A percentile compares a stretch with the other conserved stretches of the same genome.
Conservation (phyloP, 2,888 invertebrate species). For the Parnassius mnemosyne region DNA sequence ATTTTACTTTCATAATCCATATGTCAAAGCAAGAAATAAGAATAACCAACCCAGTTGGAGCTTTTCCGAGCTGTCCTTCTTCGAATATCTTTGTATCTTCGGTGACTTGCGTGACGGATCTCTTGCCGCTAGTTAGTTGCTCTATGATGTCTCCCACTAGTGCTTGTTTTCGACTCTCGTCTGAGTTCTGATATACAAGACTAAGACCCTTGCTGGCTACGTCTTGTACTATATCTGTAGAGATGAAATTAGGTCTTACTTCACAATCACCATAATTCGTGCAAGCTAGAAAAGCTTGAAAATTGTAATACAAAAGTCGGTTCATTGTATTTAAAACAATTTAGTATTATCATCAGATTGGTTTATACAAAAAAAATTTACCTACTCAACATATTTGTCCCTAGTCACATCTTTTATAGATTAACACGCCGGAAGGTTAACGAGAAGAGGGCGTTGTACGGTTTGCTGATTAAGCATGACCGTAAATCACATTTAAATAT, state of each 20-base stretch:
- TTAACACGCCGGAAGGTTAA: too few species aligned
- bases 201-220: constrained; percentile 95
- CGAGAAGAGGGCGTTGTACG: too few species aligned
- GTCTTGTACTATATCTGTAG: constrained; percentile 93
- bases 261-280: neutral
- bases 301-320: too few species aligned
- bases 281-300: too few species aligned
- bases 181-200: constrained; percentile 91
- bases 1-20: too few species aligned
- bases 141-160: constrained; percentile 89
- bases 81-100: constrained; percentile 93
- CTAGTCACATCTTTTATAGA: too few species aligned
- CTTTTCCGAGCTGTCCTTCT: constrained; percentile 91
- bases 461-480: too few species aligned
- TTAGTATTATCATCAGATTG: too few species aligned
- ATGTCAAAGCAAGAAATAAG: constrained; percentile 9
- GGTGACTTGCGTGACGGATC: constrained; percentile 86
- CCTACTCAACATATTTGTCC: too few species aligned
- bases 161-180: constrained; percentile 84
- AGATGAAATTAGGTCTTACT: constrained; percentile 20
- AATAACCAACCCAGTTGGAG: constrained; percentile 88
- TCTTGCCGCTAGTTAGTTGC: constrained; percentile 89
- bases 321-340: too few species aligned
- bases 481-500: too few species aligned
- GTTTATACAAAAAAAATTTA: too few species aligned